Evolutionary conservation across 92 coral and sea anemone genomes (phyloP), one percentile per base, ranked within the genome.

Genomic region (Epizoanthus illoricatus): DNA sequence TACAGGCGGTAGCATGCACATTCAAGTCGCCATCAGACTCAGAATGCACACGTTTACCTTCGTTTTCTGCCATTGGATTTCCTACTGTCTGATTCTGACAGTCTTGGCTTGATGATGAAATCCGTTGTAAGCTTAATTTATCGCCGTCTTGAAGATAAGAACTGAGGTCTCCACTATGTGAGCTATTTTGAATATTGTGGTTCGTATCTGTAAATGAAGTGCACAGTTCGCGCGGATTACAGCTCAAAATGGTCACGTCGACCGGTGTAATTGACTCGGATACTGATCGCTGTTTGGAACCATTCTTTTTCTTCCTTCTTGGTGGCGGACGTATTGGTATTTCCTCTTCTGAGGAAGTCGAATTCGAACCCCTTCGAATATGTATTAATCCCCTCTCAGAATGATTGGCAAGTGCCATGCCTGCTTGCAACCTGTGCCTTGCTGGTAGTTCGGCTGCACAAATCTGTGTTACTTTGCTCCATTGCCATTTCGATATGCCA

Each of bases 321-420:
- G 71, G 82, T 17, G 82, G 82, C 23, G 82, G 82, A 15, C 82
- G 72, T 39, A 63, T 36, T 43, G 82, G 82, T 78, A 78, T 78
- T 78, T 78, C 82, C 71, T 78, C 82, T 39, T 78, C 82, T 5
- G 82, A 62, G 10, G 23, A 13, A 6, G 76, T 13, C 9, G 59
- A 23, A 12, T 54, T 56, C 7, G 67, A 63, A 39, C 24, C 65
- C 58, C 56, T 52, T 28, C 61, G 57, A 78, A 43, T 78, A 78
- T 78, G 49, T 41, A 45, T 76, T 4, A 63, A 78, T 41, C 70
- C 42, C 41, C 71, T 78, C 69, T 33, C 71, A 20, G 41, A 18
- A 19, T 63, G 55, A 78, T 64, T 78, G 72, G 70, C 72, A 56
- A 62, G 82, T 41, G 64, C 82, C 82, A 78, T 78, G 12, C 10